phyloP scores from a whole-genome alignment of 2,888 invertebrate species.

The Cheiracanthium punctorium region DNA sequence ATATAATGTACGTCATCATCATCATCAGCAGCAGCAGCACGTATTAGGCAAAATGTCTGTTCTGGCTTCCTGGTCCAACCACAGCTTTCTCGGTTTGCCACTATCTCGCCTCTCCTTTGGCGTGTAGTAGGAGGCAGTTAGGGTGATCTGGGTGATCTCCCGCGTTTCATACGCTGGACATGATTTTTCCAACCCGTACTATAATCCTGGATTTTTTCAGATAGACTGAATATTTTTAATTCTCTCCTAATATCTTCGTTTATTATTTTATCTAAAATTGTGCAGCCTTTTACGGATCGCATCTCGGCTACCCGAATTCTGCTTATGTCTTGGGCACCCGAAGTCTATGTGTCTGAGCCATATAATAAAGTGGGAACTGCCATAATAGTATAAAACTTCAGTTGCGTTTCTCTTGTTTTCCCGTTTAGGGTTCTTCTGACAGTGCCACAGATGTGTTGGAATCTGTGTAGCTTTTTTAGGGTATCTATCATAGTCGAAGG shows the following conservation, averaged over 20 bases:
- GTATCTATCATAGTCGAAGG: too few relatives aligned
- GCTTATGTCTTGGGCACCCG: not conserved
- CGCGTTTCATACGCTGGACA: too few relatives aligned
- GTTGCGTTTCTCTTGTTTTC: not conserved
- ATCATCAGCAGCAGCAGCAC: too few relatives aligned
- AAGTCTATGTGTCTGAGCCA: not conserved
- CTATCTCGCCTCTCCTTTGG: too few relatives aligned
- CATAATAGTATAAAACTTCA: not conserved
- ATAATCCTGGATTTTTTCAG: not conserved
- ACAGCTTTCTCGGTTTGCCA: too few relatives aligned
- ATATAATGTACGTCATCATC: too few relatives aligned
- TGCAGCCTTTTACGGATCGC: constrained; percentile 9
- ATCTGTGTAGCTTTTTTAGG: not conserved
- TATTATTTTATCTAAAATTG: not conserved
- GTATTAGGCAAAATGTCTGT: too few relatives aligned
- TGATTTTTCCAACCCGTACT: too few relatives aligned
- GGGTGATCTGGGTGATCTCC: too few relatives aligned
- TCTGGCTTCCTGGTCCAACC: too few relatives aligned
- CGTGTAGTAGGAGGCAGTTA: too few relatives aligned
- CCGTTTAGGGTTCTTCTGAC: not conserved
- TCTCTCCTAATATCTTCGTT: not conserved
- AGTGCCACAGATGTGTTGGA: constrained; percentile 1
- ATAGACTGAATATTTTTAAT: not conserved
- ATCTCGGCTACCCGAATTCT: not conserved
- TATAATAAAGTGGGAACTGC: too few relatives aligned